These are phyloP conservation scores for Uropsilus gracilis DNA, from an alignment of 2,113 vertebrate genomes.

Conservation along the genomic window DNA sequence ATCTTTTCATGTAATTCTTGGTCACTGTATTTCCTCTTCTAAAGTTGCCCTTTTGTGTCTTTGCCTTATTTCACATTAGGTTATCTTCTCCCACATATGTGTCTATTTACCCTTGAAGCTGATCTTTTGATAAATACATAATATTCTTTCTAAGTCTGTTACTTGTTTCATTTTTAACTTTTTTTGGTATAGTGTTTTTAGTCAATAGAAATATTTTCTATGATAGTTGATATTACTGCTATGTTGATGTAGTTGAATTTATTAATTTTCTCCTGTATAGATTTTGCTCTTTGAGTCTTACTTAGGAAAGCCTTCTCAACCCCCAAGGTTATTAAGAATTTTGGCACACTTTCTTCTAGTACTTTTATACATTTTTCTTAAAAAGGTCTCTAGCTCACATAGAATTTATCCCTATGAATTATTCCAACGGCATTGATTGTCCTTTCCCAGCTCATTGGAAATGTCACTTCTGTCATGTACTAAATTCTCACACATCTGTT, in stretches of 20 bases:
- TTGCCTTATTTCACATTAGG: neutral
- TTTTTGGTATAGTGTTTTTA: neutral
- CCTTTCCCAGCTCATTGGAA: neutral
- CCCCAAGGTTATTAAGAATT: neutral
- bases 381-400: neutral
- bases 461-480: neutral
- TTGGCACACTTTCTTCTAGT: neutral
- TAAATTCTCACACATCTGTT: neutral
- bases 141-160: neutral
- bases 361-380: neutral
- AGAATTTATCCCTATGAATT: neutral
- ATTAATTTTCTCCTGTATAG: slow-evolving; percentile 11
- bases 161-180: slow-evolving; percentile 9
- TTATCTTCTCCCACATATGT: neutral
- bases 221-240: neutral
- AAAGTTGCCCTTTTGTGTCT: neutral
- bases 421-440: neutral
- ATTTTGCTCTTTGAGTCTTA: neutral
- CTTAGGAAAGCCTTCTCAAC: neutral
- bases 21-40: neutral
- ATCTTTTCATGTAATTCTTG: neutral
- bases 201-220: neutral
- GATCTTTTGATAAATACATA: neutral
- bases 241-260: neutral
- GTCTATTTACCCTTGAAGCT: neutral